These are phyloP conservation scores for Drosophila lacicola DNA, from an alignment of 2,888 invertebrate genomes.

Conservation along the genomic window DNA sequence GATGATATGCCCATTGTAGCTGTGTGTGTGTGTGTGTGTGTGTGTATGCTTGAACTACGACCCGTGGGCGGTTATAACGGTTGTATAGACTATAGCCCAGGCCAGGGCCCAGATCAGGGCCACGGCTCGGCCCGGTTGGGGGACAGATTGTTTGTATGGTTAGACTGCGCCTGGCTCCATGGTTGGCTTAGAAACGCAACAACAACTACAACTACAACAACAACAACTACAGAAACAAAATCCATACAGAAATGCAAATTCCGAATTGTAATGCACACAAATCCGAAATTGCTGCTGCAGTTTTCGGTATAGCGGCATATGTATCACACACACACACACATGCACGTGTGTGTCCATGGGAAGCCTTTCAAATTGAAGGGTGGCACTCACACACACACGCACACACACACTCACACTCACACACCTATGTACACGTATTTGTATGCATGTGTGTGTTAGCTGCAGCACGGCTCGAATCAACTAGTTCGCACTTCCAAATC, in stretches of 20 bases:
- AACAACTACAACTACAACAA: slow-evolving; percentile 23
- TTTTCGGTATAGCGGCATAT: slow-evolving; percentile 31
- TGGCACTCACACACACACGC: slow-evolving; percentile 4
- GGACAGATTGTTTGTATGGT: slow-evolving; percentile 38
- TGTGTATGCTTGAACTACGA: slow-evolving; percentile 50
- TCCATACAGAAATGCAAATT: slow-evolving; percentile 63
- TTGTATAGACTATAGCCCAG: slow-evolving; percentile 19
- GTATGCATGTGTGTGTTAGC: not conserved
- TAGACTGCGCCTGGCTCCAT: slow-evolving; percentile 17
- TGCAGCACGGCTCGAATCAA: slow-evolving; percentile 1
- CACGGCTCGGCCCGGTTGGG: slow-evolving; percentile 1
- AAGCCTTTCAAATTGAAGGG: slow-evolving; percentile 10
- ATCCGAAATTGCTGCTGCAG: slow-evolving; percentile 42
- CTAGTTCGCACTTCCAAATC: not conserved
- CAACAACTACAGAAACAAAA: slow-evolving; percentile 22
- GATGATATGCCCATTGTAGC: slow-evolving; percentile 69
- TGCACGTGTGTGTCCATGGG: not conserved
- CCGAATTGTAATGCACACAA: slow-evolving; percentile 58
- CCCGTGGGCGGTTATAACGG: slow-evolving; percentile 49
- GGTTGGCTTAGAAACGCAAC: slow-evolving; percentile 60
- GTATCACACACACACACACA: slow-evolving; percentile 1
- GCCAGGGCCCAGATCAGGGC: slow-evolving; percentile 28
- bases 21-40: slow-evolving; percentile 10
- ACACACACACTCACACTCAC: not conserved
- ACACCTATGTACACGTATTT: not conserved